Percentiles rank a stretch among this genome's conserved stretches.
Evolutionary conservation across 2,888 invertebrate species (phyloP).

Genomic region (Eucera pruinosa): DNA sequence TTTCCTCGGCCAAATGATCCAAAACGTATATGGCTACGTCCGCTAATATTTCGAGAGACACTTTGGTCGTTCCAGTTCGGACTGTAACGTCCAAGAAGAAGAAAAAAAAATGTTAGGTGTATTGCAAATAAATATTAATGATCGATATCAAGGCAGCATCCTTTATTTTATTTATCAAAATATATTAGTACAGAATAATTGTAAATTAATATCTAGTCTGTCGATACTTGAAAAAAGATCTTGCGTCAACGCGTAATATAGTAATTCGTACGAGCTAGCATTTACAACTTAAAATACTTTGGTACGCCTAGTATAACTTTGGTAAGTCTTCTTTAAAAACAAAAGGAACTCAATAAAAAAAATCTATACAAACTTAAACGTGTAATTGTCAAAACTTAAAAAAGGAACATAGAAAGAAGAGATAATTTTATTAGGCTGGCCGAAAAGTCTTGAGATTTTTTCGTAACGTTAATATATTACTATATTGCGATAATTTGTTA

Average conservation of each 20-base stretch:
- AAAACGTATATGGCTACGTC: constrained; percentile 70
- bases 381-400: background rate
- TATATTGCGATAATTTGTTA: no score
- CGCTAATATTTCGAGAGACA: constrained; percentile 63
- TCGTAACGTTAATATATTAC: no score
- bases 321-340: no score
- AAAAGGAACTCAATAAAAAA: no score
- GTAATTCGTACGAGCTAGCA: background rate
- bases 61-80: constrained; percentile 57
- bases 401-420: background rate
- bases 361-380: background rate
- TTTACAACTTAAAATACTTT: background rate
- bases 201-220: background rate
- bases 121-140: constrained; percentile 26
- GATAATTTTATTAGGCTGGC: no score
- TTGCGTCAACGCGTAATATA: no score
- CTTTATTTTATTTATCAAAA: constrained; percentile 40
- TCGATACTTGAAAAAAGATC: no score
- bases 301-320: no score
- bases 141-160: constrained; percentile 11
- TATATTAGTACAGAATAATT: constrained; percentile 30
- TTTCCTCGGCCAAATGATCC: constrained; percentile 69
- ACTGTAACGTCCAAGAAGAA: constrained; percentile 71
- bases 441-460: no score
- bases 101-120: constrained; percentile 28